These are phyloP conservation scores for Euspilapteryx auroguttella DNA, from an alignment of 2,888 invertebrate genomes.

Conservation along the genomic window DNA sequence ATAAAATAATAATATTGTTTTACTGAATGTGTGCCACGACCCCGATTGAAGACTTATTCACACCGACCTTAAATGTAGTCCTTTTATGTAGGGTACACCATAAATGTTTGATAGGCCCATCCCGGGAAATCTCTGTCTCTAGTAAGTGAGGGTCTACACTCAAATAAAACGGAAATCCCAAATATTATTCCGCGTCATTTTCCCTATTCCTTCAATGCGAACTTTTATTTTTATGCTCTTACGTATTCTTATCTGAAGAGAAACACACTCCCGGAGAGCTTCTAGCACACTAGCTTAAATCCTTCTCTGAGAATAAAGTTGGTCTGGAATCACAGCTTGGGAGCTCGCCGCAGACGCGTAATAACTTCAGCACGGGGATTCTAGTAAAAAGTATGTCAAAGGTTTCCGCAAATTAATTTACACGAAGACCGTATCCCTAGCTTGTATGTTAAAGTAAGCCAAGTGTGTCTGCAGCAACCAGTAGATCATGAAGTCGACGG, in stretches of 20 bases:
- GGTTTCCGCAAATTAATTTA: too few relatives aligned
- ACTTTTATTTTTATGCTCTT: constrained; percentile 60
- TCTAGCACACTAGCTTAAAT: constrained; percentile 51
- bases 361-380: too few relatives aligned
- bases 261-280: constrained; percentile 48
- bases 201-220: constrained; percentile 53
- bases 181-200: constrained; percentile 58
- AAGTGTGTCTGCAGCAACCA: constrained; percentile 16
- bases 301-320: constrained; percentile 29
- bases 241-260: constrained; percentile 53
- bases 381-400: background rate
- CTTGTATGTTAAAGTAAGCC: too few relatives aligned
- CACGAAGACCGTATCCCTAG: too few relatives aligned
- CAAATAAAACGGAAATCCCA: constrained; percentile 59
- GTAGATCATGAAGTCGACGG: constrained; percentile 32
- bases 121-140: constrained; percentile 59
- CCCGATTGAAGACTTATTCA: constrained; percentile 50
- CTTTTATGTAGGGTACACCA: constrained; percentile 57
- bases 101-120: constrained; percentile 62
- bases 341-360: too few relatives aligned
- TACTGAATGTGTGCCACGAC: background rate
- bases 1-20: background rate
- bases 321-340: constrained; percentile 31
- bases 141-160: constrained; percentile 55
- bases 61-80: constrained; percentile 57